Base-by-base conservation (phyloP, 2,888 invertebrate species). In the Andrena camellia region DNA sequence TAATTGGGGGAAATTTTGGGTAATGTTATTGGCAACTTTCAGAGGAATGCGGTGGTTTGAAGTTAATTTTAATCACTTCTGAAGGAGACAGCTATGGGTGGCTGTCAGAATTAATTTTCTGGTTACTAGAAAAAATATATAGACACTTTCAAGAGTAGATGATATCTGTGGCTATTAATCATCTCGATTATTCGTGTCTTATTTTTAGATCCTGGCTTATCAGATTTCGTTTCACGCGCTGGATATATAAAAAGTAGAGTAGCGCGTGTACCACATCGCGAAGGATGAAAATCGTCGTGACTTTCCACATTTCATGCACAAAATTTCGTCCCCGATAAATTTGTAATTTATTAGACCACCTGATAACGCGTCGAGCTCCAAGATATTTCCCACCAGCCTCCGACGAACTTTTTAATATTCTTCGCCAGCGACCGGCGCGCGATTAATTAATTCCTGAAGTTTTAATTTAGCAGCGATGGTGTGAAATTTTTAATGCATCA, bases 361-460 rank as follows among this genome's bases (percentile, higher is more conserved):
- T 3, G 70, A 57, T 57, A 63, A 63, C 13, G 35, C n/a, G 50
- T 20, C 42, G 54, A 48, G 23, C 50, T 50, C n/a, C 26, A 35
- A n/a, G 26, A 31, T 60, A 62, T 75, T 75, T 8, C 33, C 13
- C 20, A 17, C 29, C 10, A 33, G 10, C 7, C 8, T 0, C 13
- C 13, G 23, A 2, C 29, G n/a, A 50, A 60, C n/a, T 52, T 62
- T 29, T 59, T 35, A 35, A 75, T 69, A 62, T 62, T n/a, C 68
- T 4, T 26, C 20, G 8, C 13, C 6, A 10, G 0, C 33, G 0
- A 52, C 42, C 17, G 70, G 6, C n/a, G 42, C 31, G 17, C 29
- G 42, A 70, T 70, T 71, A 64, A 71, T 71, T 64, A 77, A 76
- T 76, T 31, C 8, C 63, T 0, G 54, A n/a, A 7, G 20, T 29